Base-by-base conservation (phyloP, 2,888 invertebrate species). In the Heliconius charithonia region DNA sequence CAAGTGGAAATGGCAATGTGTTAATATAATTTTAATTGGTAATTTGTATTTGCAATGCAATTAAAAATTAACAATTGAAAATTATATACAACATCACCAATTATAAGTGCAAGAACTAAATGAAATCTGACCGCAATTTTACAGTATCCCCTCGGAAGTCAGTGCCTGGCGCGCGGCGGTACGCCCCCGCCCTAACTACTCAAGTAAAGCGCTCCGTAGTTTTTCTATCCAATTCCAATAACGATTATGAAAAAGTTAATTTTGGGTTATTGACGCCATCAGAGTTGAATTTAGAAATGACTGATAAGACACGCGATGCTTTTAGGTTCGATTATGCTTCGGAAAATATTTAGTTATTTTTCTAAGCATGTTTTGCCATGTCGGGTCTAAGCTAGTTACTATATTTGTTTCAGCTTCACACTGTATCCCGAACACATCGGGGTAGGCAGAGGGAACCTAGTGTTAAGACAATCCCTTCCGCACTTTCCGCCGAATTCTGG, bases 151-250 rank as follows among this genome's bases (percentile, higher is more conserved):
- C 77, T 88, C 91, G 56, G 19, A 91, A 91, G 89, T 88, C 63
- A 71, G 89, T 87, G 86, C 90, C 91, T 83, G 93, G 92, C 82
- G 90, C 93, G 81, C 86, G 82, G 81, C 78, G 80, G 85, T 85
- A 83, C 92, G 59, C 89, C 89, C 89, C 89, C 85, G 83, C 86
- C 87, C 86, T 51, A 88, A 87, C 87, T 81, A 78, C 81, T 81
- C 76, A 82, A 73, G 76, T 81, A 77, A 77, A 81, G 81, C 80
- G 81, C 67, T 80, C 82, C 83, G 82, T 85, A 87, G 87, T 80
- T 80, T 80, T 80, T 82, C 66, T 76, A 74, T 27, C 81, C 75
- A 80, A 78, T 79, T 76, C 76, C 70, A 72, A 78, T 81, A 83
- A 82, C 79, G 82, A 81, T 81, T 79, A 75, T 75, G 73, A 74